phyloP scores from a whole-genome alignment of 2,888 invertebrate genomes.

The Dicycla oo region DNA sequence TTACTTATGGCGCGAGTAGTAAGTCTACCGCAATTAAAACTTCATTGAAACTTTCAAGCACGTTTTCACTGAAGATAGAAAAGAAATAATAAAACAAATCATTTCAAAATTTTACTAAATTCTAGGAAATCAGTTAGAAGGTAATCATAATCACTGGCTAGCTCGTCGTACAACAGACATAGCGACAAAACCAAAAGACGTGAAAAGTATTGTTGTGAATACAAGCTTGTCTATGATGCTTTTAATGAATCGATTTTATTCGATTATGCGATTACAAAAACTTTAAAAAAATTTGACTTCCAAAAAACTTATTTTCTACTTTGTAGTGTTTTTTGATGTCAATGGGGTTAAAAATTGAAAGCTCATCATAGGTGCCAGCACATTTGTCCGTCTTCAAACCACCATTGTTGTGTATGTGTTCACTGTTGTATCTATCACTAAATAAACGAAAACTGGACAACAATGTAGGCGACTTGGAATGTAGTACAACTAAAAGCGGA shows the following conservation, averaged over 20 bases:
- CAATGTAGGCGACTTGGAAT: no score
- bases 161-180: conserved; percentile 58
- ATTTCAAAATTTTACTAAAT: conserved; percentile 71
- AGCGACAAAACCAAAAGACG: conserved; percentile 51
- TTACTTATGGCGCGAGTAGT: conserved; percentile 75
- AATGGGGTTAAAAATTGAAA: no score
- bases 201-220: conserved; percentile 63
- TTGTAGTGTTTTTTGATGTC: no score
- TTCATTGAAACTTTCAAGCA: conserved; percentile 51
- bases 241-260: conserved; percentile 33
- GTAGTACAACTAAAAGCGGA: no score
- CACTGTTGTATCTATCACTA: no score
- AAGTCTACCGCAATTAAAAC: conserved; percentile 69
- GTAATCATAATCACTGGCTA: conserved; percentile 60
- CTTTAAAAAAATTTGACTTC: no score
- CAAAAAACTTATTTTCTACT: no score
- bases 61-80: conserved; percentile 57
- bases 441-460: no score
- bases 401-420: no score
- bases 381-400: no score
- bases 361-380: no score
- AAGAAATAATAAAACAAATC: conserved; percentile 65
- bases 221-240: conserved; percentile 63
- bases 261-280: conserved; percentile 28
- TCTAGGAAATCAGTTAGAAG: conserved; percentile 66